Evolutionary conservation across 2,888 invertebrate species (phyloP), one percentile per base, ranked within the genome.

Genomic region (Hydriomena furcata): DNA sequence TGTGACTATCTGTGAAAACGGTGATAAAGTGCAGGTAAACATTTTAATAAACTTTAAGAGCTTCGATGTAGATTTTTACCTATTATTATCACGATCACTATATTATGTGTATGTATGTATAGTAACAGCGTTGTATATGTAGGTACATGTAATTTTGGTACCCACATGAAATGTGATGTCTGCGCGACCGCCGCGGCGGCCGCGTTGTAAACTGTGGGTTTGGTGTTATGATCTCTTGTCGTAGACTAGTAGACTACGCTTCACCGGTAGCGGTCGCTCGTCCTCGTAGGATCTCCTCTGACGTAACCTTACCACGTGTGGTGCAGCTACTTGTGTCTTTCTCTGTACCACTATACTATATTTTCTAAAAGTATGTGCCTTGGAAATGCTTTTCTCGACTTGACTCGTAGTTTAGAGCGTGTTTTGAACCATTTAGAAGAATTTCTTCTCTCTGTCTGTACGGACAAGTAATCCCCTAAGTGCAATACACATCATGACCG

Each of bases 361-460:
- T 67, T 87, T 90, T 89, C 87, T 89, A 89, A 88, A 89, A 88
- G 85, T 88, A 89, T 89, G 90, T 90, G 90, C 90, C 90, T 90
- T 90, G 89, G 59, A 79, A 82, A 87, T 78, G 89, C 89, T 90
- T 89, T 88, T 79, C 86, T 87, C 81, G 82, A 86, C 81, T 84
- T 76, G 82, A 83, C 79, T 81, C 74, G 82, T 88, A 89, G 87
- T 76, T 81, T 86, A 87, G 85, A 83, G 79, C 84, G 81, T 84
- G 79, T 87, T 87, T 89, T 85, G 84, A 86, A 79, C 83, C 84
- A 82, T 87, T 88, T 84, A 86, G 84, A 81, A 79, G 61, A 57
- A 82, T 81, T 82, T 84, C 83, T 82, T 84, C 84, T 86, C 83
- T 82, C 80, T 83, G 84, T 86, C 82, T 82, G 80, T 84, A 77